Evolutionary conservation across 2,113 vertebrate genomes (phyloP), one percentile per base, ranked within the genome.

Genomic region (Oenanthe melanoleuca): DNA sequence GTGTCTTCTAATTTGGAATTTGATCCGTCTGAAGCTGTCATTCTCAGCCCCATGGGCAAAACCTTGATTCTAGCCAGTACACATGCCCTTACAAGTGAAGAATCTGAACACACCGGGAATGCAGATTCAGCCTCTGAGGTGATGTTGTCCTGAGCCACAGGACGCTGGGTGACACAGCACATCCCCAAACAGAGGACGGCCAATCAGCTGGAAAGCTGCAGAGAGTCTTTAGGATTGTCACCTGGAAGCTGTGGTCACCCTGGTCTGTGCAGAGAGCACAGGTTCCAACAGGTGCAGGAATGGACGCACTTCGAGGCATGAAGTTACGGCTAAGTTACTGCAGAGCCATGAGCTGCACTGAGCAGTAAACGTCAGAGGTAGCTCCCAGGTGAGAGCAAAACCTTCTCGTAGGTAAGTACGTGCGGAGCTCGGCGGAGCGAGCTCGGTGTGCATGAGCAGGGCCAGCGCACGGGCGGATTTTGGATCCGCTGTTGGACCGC

Each of bases 1-100:
- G 90, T 81, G 94, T 77, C 92, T 89, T 83, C 71, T 90, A 85
- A 57, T 78, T 16, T 63, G 92, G 90, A 95, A 96, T 97, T 80
- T 71, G 84, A 80, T 92, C 87, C 20, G 6, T 53, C 71, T 40
- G 64, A 57, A 89, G 57, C 74, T 91, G 81, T 88, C 92, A 82
- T 93, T 92, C 93, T 92, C 37, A 92, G 67, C 88, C 83, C 78
- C 33, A 13, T 18, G 6, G 93, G 92, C 22, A 22, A 93, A 86
- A 29, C n/a, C n/a, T 86, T 33, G 10, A 45, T 94, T 91, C 56
- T 12, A 86, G 29, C 44, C 63, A 45, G 34, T 18, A 20, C 65
- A 74, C 89, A 1, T 80, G 96, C 88, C 82, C 70, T 86, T 92
- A 61, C 97, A 97, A 80, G 97, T 20, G 42, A 77, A 84, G 60